Percentiles rank a stretch among this genome's conserved stretches.
phyloP scores from a whole-genome alignment of 2,797 vertebrate species.

The Tapirus indicus region DNA sequence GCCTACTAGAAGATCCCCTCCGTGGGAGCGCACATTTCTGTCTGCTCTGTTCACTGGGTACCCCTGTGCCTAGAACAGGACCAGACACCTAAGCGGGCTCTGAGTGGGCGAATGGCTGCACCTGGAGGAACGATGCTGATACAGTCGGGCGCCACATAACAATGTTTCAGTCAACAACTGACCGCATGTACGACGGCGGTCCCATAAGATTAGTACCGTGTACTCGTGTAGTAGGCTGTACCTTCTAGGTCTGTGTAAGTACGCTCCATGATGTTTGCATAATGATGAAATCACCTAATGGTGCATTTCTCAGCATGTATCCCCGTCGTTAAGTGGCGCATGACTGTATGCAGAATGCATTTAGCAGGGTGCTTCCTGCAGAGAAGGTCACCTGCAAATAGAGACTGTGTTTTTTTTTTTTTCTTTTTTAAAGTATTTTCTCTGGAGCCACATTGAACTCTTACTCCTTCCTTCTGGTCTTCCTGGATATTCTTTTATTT shows the following conservation, averaged over 20 bases:
- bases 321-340: no score
- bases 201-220: no score
- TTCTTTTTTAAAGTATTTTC: no score
- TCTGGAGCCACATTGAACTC: accelerated
- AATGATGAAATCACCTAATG: no score
- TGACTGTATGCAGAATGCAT: accelerated
- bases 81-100: accelerated
- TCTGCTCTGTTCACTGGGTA: no score
- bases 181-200: no score
- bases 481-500: accelerated
- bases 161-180: no score
- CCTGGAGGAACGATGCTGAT: accelerated
- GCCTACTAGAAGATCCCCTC: accelerated
- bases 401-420: accelerated
- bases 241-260: no score
- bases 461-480: accelerated
- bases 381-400: accelerated
- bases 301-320: no score
- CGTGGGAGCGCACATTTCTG: accelerated
- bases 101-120: accelerated
- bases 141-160: no score
- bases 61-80: neutral
- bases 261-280: no score
- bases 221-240: no score
- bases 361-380: accelerated